Evolutionary conservation across 2,113 vertebrate species (phyloP).

Genomic region (Orthochromis indermauri): DNA sequence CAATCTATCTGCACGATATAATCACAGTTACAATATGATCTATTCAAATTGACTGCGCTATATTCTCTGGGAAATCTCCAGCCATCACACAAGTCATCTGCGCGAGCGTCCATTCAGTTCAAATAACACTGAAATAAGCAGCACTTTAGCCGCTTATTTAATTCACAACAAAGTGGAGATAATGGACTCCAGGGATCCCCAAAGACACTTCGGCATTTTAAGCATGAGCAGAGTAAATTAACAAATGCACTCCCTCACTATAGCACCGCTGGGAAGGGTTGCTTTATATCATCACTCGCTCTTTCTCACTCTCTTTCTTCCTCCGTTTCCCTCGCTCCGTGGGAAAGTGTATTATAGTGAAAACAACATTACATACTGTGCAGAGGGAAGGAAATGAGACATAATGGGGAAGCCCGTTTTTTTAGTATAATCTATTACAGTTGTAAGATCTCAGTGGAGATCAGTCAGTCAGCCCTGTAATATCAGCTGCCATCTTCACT

Average conservation of each 20-base stretch:
- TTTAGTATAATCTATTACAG: constrained; percentile 19
- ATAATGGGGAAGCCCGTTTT: constrained; percentile 34
- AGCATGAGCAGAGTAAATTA: constrained; percentile 74
- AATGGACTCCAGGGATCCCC: constrained; percentile 75
- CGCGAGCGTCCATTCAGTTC: constrained; percentile 71
- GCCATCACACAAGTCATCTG: constrained; percentile 56
- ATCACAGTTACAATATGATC: constrained; percentile 10
- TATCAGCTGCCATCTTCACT: not conserved
- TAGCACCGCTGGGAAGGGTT: constrained; percentile 54
- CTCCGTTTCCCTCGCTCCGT: constrained; percentile 7
- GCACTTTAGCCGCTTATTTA: constrained; percentile 78
- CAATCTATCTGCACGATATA: not conserved
- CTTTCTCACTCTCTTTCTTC: constrained; percentile 10
- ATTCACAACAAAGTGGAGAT: constrained; percentile 80
- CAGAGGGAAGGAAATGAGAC: constrained; percentile 22
- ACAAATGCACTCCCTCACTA: constrained; percentile 64
- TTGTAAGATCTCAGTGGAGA: constrained; percentile 33
- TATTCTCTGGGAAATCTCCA: constrained; percentile 49
- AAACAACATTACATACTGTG: constrained; percentile 19
- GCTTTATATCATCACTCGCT: constrained; percentile 57
- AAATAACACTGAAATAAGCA: constrained; percentile 74
- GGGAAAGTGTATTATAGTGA: constrained; percentile 35
- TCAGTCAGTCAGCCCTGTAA: constrained; percentile 17
- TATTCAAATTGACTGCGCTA: constrained; percentile 25
- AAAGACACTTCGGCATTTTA: constrained; percentile 66